Evolutionary conservation across 2,888 invertebrate genomes (phyloP).

Genomic region (Diarsia rubi): DNA sequence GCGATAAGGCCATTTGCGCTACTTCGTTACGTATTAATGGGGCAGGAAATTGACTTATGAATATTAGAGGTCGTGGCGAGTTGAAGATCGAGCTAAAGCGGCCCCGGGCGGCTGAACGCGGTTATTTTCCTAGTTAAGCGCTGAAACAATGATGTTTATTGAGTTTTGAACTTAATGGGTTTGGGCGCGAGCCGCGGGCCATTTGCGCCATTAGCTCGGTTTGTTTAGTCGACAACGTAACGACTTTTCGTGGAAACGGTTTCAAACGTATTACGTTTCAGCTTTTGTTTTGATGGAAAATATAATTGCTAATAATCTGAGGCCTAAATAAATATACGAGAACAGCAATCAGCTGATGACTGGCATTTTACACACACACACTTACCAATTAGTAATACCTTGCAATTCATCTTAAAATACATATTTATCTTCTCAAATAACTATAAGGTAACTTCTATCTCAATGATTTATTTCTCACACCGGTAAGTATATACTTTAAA

Average conservation of each 20-base stretch:
- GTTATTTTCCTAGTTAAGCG: constrained; percentile 89
- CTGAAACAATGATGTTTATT: constrained; percentile 89
- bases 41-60: constrained; percentile 91
- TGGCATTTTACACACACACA: neutral
- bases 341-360: neutral
- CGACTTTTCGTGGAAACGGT: constrained; percentile 63
- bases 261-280: constrained; percentile 50
- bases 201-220: constrained; percentile 85
- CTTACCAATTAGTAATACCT: neutral
- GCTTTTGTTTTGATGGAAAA: constrained; percentile 54
- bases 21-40: constrained; percentile 91
- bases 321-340: constrained; percentile 4
- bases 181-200: constrained; percentile 81
- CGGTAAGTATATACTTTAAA: neutral
- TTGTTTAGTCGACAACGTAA: constrained; percentile 72
- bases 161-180: constrained; percentile 88
- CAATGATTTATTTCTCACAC: neutral
- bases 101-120: constrained; percentile 83
- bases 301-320: constrained; percentile 53
- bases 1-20: constrained; percentile 91
- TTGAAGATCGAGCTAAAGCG: constrained; percentile 87
- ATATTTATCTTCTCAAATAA: neutral
- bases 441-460: neutral
- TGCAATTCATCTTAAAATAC: neutral
- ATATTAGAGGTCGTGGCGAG: constrained; percentile 89